Percentiles rank a stretch among this genome's conserved stretches.
Evolutionary conservation across 2,113 vertebrate genomes (phyloP).

Genomic region (Vulpes ferrilata): DNA sequence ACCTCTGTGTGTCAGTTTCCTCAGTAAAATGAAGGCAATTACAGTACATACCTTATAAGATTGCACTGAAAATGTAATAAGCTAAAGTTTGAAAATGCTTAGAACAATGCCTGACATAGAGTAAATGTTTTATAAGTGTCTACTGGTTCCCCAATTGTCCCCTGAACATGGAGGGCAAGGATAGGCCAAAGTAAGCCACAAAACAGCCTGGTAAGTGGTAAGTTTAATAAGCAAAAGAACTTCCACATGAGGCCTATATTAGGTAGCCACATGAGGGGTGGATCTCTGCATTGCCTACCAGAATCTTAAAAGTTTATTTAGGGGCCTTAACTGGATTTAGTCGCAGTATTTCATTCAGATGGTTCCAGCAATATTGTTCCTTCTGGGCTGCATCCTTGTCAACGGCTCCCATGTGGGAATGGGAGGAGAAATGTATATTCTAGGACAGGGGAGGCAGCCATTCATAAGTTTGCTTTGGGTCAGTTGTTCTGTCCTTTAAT

Average conservation of each 20-base stretch:
- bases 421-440: neutral
- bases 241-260: neutral
- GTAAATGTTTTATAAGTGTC: neutral
- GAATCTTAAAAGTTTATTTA: neutral
- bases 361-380: neutral
- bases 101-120: neutral
- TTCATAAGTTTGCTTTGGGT: constrained; percentile 1
- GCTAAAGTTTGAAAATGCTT: neutral
- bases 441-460: neutral
- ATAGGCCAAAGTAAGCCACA: neutral
- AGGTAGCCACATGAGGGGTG: neutral
- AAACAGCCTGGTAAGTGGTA: neutral
- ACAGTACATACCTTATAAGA: neutral
- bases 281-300: neutral
- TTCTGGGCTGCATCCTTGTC: neutral
- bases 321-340: neutral
- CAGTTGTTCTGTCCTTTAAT: constrained; percentile 7
- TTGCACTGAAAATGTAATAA: neutral
- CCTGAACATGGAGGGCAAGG: neutral
- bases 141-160: neutral
- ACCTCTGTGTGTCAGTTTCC: neutral
- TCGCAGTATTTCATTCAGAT: neutral
- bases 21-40: neutral
- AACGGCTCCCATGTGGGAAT: neutral
- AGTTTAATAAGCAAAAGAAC: neutral